phyloP scores from a whole-genome alignment of 2,797 vertebrate genomes.

The Chelmon rostratus region DNA sequence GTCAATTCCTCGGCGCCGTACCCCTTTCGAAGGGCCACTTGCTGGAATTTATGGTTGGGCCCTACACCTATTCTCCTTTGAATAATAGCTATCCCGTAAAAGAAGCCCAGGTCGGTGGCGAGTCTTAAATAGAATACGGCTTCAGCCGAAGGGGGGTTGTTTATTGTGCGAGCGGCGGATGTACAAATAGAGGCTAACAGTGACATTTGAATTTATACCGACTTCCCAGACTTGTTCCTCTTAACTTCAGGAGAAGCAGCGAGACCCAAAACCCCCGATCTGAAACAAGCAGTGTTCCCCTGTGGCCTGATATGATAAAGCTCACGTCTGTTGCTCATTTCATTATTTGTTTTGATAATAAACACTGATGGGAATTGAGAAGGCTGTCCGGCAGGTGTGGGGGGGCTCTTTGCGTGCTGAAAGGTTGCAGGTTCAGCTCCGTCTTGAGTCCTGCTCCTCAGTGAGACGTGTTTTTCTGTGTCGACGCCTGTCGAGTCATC shows the following conservation, averaged over 20 bases:
- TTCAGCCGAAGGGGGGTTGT: conserved; percentile 44
- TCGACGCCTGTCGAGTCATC: too few species aligned
- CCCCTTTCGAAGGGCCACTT: conserved; percentile 71
- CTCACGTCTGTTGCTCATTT: neutral
- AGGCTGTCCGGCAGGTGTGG: too few species aligned
- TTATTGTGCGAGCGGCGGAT: conserved; percentile 46
- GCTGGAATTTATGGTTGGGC: conserved; percentile 78
- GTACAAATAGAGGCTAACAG: conserved; percentile 66
- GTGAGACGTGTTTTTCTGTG: too few species aligned
- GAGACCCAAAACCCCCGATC: neutral
- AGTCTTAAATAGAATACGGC: conserved; percentile 71
- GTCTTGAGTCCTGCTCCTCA: too few species aligned
- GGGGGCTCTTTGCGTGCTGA: too few species aligned
- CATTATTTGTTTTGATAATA: neutral
- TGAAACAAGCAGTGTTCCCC: neutral
- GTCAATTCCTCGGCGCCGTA: conserved; percentile 65
- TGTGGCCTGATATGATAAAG: neutral
- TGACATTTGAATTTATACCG: conserved; percentile 75
- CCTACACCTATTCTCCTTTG: conserved; percentile 73
- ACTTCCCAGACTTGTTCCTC: conserved; percentile 28
- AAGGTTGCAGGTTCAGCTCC: too few species aligned
- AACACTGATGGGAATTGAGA: neutral
- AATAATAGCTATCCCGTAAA: conserved; percentile 76
- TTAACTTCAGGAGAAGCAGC: conserved; percentile 28
- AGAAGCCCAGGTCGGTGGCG: conserved; percentile 50